Evolutionary conservation across 53 echinoderm and acorn worm species (phyloP), one percentile per base, ranked within the genome.

Genomic region (Crossaster papposus): DNA sequence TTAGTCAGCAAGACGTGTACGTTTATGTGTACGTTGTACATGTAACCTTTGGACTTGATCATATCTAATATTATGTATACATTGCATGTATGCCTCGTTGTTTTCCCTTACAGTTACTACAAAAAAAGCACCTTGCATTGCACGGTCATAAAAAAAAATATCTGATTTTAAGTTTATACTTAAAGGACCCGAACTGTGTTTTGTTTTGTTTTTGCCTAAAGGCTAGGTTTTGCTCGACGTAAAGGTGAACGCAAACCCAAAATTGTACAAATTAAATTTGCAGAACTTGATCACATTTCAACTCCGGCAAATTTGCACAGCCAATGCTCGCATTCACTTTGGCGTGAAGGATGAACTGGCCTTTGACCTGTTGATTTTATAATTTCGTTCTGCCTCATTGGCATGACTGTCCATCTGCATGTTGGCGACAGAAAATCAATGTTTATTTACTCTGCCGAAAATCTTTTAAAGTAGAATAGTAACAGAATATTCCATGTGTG

Each of bases 31-130:
- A 44, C 30, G 29, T 71, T 44, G 44, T 1, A 44, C 30, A 71
- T 71, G 71, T 4, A 74, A 74, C 75, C 75, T 74, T 74, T 74
- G 75, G 75, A 74, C 75, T 74, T 74, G 35, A n/a, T 12, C 34
- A 36, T 74, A 10, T 35, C 2, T 33, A 20, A 32, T 35, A 9
- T 11, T 15, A 2, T 4, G 9, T 33, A 12, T 36, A 74, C 35
- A 68, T 74, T 68, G 28, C n/a, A 68, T 68, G 68, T 68, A 68
- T 28, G 10, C 5, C 28, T 0, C 68, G 22, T n/a, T 28, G 28
- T 68, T 68, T 68, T 1, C 68, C 28, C 28, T 68, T 68, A 17
- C 58, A 58, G 14, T 58, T 15, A n/a, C n/a, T 18, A 4, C 6
- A 15, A 58, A 58, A 58, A 58, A 58, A 18, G 22, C 15, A 0